Conservation (phyloP, 2,113 vertebrate genomes). For the Bufo gargarizans region DNA sequence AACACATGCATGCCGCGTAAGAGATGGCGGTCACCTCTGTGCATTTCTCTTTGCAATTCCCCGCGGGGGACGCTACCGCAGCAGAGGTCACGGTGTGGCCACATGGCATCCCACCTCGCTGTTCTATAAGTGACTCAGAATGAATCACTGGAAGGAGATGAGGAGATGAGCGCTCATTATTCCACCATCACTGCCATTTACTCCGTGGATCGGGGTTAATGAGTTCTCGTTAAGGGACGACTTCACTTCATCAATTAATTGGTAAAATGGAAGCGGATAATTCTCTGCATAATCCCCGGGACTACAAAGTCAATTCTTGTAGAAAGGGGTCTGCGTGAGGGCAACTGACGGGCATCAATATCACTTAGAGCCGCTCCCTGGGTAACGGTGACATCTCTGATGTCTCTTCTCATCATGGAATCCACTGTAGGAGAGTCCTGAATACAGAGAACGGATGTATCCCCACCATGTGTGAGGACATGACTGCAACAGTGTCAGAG, state of each 20-base stretch:
- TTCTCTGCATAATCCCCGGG: background rate
- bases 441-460: background rate
- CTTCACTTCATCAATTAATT: background rate
- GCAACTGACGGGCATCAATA: background rate
- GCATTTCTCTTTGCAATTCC: no score
- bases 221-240: background rate
- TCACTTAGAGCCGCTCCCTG: background rate
- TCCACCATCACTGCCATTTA: background rate
- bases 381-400: background rate
- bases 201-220: background rate
- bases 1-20: no score
- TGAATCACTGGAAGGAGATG: background rate
- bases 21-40: no score
- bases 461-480: no score
- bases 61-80: no score
- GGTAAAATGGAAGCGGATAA: background rate
- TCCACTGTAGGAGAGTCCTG: background rate
- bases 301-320: no score
- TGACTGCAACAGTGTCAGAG: no score
- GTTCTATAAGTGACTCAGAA: no score
- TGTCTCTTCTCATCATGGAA: background rate
- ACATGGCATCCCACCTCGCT: no score
- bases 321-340: background rate
- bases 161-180: background rate
- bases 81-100: no score